Evolutionary conservation across 2,113 vertebrate species (phyloP).

Genomic region (Chamaetylas fuelleborni): DNA sequence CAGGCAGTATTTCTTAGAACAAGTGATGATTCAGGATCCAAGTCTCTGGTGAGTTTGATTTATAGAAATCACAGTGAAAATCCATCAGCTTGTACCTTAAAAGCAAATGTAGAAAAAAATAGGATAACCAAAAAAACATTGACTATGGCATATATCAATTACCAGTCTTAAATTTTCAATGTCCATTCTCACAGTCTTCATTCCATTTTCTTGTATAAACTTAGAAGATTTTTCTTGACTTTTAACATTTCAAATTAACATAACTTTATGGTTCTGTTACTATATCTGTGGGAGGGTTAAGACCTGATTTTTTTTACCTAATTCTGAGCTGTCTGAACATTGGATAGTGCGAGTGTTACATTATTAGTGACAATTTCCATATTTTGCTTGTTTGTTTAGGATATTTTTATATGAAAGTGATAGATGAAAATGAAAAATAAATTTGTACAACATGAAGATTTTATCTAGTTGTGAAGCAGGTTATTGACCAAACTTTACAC

Average conservation of each 20-base stretch:
- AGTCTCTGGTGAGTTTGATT: not conserved
- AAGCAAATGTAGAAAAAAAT: not conserved
- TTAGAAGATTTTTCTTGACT: not conserved
- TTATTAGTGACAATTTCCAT: not conserved
- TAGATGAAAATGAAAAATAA: not conserved
- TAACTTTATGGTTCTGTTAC: not conserved
- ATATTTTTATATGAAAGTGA: not conserved
- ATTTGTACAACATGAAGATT: not conserved
- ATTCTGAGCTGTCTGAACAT: not conserved
- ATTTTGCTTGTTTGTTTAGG: not conserved
- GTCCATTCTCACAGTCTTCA: not conserved
- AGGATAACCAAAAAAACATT: not conserved
- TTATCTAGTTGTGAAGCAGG: not conserved
- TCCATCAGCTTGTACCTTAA: not conserved
- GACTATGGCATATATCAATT: not conserved
- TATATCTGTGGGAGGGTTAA: not conserved
- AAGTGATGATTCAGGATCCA: not conserved
- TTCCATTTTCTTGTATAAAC: not conserved
- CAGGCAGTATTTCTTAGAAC: not conserved
- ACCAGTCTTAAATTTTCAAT: not conserved
- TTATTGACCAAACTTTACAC: not conserved
- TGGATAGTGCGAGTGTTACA: not conserved
- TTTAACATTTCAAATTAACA: not conserved
- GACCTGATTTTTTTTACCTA: not conserved
- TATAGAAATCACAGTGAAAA: not conserved